Conservation (phyloP, 1,140 invertebrate genomes). For the Drosophila biarmipes region DNA sequence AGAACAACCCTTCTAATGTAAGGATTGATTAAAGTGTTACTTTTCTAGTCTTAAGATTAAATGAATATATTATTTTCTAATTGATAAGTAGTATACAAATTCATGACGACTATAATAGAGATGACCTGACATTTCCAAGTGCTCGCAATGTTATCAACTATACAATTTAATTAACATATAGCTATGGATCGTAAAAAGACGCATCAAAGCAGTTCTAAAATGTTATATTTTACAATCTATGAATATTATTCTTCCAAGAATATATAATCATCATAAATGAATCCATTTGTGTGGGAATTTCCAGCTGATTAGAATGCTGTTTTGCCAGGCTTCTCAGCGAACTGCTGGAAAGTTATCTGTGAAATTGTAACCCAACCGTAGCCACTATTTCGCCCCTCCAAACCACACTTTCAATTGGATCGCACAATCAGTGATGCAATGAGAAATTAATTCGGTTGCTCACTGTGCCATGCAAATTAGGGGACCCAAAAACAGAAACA, state of each 20-base stretch:
- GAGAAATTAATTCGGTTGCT: slow-evolving; percentile 31
- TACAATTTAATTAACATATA: too few species aligned
- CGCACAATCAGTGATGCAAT: slow-evolving; percentile 37
- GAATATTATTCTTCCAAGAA: background rate
- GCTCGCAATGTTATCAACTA: too few species aligned
- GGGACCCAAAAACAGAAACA: slow-evolving; percentile 21
- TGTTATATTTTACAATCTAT: background rate
- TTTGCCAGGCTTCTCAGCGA: background rate
- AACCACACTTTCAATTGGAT: slow-evolving; percentile 21
- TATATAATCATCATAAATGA: too few species aligned
- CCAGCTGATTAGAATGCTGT: background rate
- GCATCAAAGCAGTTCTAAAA: background rate
- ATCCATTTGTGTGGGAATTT: slow-evolving; percentile 8
- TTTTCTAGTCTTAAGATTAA: background rate
- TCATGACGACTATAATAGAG: background rate
- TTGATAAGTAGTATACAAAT: background rate
- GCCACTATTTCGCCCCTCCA: background rate
- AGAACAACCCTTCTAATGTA: background rate
- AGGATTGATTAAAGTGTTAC: background rate
- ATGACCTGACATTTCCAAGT: too few species aligned
- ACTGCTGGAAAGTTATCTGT: slow-evolving; percentile 1
- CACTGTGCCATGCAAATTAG: slow-evolving; percentile 41
- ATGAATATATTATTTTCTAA: background rate
- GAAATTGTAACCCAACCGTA: background rate
- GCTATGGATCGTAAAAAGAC: too few species aligned